These are phyloP conservation scores for Aldrovandia affinis DNA, from an alignment of 2,797 vertebrate species.

Conservation along the genomic window DNA sequence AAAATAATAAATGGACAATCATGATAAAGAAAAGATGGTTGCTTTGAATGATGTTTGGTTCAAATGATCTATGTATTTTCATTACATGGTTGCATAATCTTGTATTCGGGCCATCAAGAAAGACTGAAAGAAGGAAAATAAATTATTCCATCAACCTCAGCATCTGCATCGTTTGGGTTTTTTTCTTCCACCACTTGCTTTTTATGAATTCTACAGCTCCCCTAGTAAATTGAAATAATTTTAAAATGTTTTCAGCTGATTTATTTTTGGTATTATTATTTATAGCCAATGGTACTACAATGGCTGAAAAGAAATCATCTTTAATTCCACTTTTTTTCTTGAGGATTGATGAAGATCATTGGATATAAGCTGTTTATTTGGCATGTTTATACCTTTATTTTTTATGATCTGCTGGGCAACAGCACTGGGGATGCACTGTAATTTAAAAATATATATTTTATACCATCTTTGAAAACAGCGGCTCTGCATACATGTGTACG, in stretches of 20 bases:
- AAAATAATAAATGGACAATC: no score
- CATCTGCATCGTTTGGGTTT: neutral
- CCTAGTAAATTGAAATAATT: conserved; percentile 22
- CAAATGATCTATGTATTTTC: no score
- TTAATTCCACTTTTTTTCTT: conserved; percentile 43
- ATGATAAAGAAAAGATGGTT: no score
- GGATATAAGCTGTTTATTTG: conserved; percentile 49
- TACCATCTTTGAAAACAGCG: neutral
- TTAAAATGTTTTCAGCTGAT: conserved; percentile 15
- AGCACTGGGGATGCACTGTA: conserved; percentile 45
- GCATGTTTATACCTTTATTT: conserved; percentile 47
- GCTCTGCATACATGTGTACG: neutral
- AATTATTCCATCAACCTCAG: neutral
- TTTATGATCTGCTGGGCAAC: conserved; percentile 44
- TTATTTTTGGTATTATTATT: conserved; percentile 36
- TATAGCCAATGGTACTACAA: conserved; percentile 43
- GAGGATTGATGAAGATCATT: conserved; percentile 42
- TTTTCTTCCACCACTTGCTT: neutral
- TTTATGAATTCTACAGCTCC: conserved; percentile 2
- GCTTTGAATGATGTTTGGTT: no score
- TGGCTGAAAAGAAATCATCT: conserved; percentile 37
- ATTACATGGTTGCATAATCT: neutral
- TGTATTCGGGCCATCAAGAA: neutral
- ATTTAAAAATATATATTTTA: neutral
- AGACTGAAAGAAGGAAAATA: neutral